Evolutionary conservation across 92 coral and sea anemone species (phyloP).

Genomic region (Metridium senile): DNA sequence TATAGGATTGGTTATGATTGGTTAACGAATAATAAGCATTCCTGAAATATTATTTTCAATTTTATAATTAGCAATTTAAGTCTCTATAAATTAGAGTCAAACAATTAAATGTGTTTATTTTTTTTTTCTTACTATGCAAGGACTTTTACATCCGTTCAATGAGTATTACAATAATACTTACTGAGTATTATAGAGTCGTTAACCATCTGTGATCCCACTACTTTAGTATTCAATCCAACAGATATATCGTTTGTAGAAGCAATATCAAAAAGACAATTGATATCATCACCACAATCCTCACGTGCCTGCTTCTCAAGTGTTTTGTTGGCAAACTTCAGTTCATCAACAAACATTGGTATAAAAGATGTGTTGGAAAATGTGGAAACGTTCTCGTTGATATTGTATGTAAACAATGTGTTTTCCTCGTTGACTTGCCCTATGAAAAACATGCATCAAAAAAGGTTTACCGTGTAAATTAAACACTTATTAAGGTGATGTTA

Average conservation of each 20-base stretch:
- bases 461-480: neutral
- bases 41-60: no score
- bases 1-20: no score
- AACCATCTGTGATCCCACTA: constrained; percentile 19
- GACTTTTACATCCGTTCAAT: no score
- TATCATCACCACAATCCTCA: constrained; percentile 40
- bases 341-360: constrained; percentile 59
- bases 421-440: constrained; percentile 43
- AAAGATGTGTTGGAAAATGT: constrained; percentile 17
- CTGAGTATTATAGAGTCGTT: constrained; percentile 38
- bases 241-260: constrained; percentile 57
- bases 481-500: neutral
- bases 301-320: constrained; percentile 32
- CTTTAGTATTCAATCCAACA: constrained; percentile 38
- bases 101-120: no score
- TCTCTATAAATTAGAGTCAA: no score
- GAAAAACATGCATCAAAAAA: neutral
- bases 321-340: constrained; percentile 27
- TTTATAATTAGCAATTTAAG: no score
- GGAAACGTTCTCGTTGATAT: constrained; percentile 2
- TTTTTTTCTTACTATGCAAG: no score
- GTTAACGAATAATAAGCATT: no score
- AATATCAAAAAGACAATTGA: constrained; percentile 57
- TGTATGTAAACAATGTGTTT: constrained; percentile 23
- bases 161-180: constrained; percentile 18